A percentile compares a stretch with the other conserved stretches of the same genome.
Evolutionary conservation across 2,797 vertebrate species (phyloP).

Genomic region (Tragelaphus eurycerus): DNA sequence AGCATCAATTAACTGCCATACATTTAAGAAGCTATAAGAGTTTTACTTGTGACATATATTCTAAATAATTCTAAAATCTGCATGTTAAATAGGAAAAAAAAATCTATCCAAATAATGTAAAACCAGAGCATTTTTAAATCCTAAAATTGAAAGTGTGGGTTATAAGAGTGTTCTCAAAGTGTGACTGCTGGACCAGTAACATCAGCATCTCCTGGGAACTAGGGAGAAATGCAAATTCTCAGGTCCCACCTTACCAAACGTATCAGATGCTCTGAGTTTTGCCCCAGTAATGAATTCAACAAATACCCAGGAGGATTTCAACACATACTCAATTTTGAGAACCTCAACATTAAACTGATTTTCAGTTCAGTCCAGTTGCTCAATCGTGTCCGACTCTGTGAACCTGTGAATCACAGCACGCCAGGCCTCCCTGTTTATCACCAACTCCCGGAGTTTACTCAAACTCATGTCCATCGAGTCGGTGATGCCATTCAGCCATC

Average conservation of each 20-base stretch:
- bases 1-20: not conserved
- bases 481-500: not conserved
- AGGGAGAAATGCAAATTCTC: not conserved
- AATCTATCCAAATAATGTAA: not conserved
- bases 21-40: not conserved
- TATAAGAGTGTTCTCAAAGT: not conserved
- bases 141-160: not conserved
- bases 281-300: not conserved
- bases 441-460: not conserved
- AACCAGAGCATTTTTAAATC: not conserved
- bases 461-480: fast-evolving
- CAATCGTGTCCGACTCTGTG: not conserved
- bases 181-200: fast-evolving
- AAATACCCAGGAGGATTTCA: not conserved
- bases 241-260: not conserved
- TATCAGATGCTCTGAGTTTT: not conserved
- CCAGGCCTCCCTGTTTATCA: not conserved
- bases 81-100: not conserved
- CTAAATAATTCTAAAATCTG: not conserved
- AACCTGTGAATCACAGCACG: not conserved
- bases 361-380: not conserved
- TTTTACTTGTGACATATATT: not conserved
- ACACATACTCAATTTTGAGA: not conserved
- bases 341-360: not conserved
- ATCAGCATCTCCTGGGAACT: not conserved